These are phyloP conservation scores for Caenorhabditis sulstoni DNA, from an alignment of 2,888 invertebrate species.

Conservation along the genomic window DNA sequence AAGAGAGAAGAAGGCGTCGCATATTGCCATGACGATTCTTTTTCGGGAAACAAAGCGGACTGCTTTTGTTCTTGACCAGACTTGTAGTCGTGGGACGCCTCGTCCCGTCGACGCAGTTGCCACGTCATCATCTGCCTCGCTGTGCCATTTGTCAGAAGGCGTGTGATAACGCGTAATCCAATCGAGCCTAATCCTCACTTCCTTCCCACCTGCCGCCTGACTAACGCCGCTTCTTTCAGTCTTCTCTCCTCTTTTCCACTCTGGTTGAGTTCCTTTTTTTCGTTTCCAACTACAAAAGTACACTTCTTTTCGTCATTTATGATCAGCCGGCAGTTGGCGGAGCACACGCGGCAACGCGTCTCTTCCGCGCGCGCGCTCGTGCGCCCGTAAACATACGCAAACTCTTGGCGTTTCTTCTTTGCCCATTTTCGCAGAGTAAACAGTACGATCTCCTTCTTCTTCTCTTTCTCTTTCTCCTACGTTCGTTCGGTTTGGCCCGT, in stretches of 20 bases:
- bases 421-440: constrained; percentile 54
- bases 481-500: constrained; percentile 10
- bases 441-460: constrained; percentile 28
- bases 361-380: constrained; percentile 34
- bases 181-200: constrained; percentile 41
- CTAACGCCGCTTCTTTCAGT: constrained; percentile 15
- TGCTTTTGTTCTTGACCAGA: no score
- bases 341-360: constrained; percentile 25
- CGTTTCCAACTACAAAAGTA: constrained; percentile 25
- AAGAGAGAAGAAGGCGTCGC: constrained; percentile 17
- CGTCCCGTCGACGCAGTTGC: constrained; percentile 1
- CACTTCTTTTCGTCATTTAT: constrained; percentile 34
- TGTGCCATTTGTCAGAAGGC: constrained; percentile 1
- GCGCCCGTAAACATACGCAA: constrained; percentile 15
- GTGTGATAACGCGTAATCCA: constrained; percentile 38
- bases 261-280: background rate
- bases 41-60: background rate
- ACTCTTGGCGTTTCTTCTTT: constrained; percentile 26
- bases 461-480: background rate
- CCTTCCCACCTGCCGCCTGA: constrained; percentile 22
- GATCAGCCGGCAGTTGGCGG: constrained; percentile 39
- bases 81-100: background rate
- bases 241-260: constrained; percentile 1
- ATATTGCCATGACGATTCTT: constrained; percentile 21
- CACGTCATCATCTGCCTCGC: constrained; percentile 29